phyloP scores from a whole-genome alignment of 2,888 invertebrate species.

The Mallateleia sp. region DNA sequence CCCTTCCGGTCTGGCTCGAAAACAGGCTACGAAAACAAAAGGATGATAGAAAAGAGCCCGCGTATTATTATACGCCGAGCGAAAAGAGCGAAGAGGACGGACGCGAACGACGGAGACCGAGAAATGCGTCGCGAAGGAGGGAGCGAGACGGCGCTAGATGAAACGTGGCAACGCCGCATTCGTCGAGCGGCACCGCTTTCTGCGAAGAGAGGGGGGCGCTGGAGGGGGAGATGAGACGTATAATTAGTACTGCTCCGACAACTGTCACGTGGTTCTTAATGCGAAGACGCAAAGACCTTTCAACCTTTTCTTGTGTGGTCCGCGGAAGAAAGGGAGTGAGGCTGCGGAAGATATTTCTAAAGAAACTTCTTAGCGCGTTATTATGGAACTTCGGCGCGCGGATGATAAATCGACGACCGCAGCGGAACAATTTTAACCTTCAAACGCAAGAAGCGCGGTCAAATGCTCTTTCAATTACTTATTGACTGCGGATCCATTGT shows the following conservation, averaged over 20 bases:
- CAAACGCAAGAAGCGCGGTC: constrained; percentile 65
- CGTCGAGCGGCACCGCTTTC: constrained; percentile 55
- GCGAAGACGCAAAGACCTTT: constrained; percentile 75
- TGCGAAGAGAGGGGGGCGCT: constrained; percentile 35
- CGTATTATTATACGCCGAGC: constrained; percentile 84
- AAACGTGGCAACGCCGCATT: constrained; percentile 61
- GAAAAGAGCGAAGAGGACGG: constrained; percentile 32
- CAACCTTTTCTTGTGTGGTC: constrained; percentile 75
- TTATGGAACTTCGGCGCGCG: too few relatives aligned
- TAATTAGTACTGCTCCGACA: constrained; percentile 82
- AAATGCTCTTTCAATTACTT: constrained; percentile 70
- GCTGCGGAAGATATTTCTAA: too few relatives aligned
- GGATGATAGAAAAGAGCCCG: constrained; percentile 83
- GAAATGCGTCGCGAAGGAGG: background rate
- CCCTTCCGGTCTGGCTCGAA: constrained; percentile 65
- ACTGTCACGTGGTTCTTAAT: constrained; percentile 76
- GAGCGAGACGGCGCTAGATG: background rate
- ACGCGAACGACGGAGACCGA: constrained; percentile 9
- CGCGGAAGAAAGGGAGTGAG: too few relatives aligned
- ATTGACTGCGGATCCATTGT: constrained; percentile 51
- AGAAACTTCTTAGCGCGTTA: too few relatives aligned
- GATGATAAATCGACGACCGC: too few relatives aligned
- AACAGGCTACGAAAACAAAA: constrained; percentile 83
- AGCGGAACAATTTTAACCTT: too few relatives aligned
- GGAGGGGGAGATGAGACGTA: constrained; percentile 81